Evolutionary conservation across 2,113 vertebrate species (phyloP), one percentile per base, ranked within the genome.

Genomic region (Cephalopterus ornatus): DNA sequence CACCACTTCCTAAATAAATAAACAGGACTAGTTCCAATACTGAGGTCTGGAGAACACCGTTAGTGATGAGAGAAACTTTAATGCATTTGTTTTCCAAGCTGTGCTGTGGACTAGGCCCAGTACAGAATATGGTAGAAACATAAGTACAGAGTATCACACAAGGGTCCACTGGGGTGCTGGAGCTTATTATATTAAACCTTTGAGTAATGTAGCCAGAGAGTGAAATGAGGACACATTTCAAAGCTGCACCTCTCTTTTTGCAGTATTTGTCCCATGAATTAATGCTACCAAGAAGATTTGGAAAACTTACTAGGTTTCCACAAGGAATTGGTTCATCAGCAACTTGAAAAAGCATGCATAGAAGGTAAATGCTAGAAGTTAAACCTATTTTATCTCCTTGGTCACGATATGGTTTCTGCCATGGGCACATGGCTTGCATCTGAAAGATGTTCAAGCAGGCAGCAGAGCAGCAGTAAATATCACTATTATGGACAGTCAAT

Each of bases 21-120:
- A 56, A 42, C 18, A 37, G 63, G 22, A 24, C 22, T 50, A 2
- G 1, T 70, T 32, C 10, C 0, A 0, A 7, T 24, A 4, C 8
- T 42, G 35, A 35, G 49, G 46, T 18, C 26, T 63, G 47, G 42
- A 63, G 42, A 62, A 5, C n/a, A 41, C 16, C 24, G 7, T 21
- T 19, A 9, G 49, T 32, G 87, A 41, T 0, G 1, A 71, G 30
- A 83, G 21, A 55, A 76, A 66, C 5, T 56, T 23, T 1, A 30
- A 67, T 39, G 17, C 9, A 0, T 58, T 58, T 68, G 17, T 67
- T 53, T 74, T 56, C 63, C 16, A 53, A 22, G 52, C 26, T 39
- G 14, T n/a, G 35, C 26, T 49, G 15, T 56, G 70, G 73, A 46
- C 24, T 24, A 27, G n/a, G 49, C 3, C 11, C 19, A 65, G 35